These are phyloP conservation scores for Colaptes auratus DNA, from an alignment of 2,113 vertebrate genomes.

Conservation along the genomic window DNA sequence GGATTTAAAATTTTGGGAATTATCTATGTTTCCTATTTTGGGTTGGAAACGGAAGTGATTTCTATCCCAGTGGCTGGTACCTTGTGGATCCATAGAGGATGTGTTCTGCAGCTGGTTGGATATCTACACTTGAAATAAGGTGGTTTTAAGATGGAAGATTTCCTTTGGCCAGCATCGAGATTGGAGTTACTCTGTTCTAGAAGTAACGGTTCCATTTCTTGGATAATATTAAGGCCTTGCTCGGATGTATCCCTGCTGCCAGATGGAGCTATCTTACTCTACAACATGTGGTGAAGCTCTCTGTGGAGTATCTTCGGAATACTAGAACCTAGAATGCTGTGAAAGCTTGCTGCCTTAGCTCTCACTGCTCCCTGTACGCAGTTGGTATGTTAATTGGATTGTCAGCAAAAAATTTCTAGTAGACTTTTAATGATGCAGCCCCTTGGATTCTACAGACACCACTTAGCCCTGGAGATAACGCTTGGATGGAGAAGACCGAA, in stretches of 20 bases:
- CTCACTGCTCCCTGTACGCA: conserved; percentile 65
- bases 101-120: conserved; percentile 82
- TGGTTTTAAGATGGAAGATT: conserved; percentile 78
- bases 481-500: conserved; percentile 78
- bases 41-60: conserved; percentile 86
- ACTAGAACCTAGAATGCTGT: conserved; percentile 72
- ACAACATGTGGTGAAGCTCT: conserved; percentile 71
- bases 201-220: conserved; percentile 71
- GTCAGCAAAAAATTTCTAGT: conserved; percentile 69
- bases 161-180: conserved; percentile 73
- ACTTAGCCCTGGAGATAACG: conserved; percentile 74
- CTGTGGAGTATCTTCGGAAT: conserved; percentile 79
- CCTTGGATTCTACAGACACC: conserved; percentile 82
- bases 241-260: conserved; percentile 88
- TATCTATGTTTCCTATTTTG: conserved; percentile 85
- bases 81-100: conserved; percentile 82
- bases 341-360: conserved; percentile 70
- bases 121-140: conserved; percentile 75
- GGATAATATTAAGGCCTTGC: conserved; percentile 85
- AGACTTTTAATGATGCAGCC: conserved; percentile 65
- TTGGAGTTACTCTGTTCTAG: conserved; percentile 82
- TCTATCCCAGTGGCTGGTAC: conserved; percentile 81
- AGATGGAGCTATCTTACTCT: conserved; percentile 80
- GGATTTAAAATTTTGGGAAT: conserved; percentile 87
- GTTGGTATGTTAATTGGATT: conserved; percentile 77